Evolutionary conservation across 2,113 vertebrate species (phyloP).

Genomic region (Atherinomorus stipes): DNA sequence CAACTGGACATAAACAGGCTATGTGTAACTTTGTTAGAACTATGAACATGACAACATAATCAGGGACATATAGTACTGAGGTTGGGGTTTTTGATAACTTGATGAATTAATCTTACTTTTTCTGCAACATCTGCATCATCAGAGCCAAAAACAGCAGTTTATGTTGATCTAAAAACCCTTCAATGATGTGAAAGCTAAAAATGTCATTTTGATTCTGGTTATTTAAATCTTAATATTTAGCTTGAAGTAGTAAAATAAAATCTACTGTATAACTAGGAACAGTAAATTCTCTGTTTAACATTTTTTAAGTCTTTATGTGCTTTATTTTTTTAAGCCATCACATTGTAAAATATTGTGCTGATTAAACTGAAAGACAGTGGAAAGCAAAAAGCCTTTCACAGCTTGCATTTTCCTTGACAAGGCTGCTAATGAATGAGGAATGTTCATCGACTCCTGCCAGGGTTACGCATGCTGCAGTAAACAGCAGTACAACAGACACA

Average conservation of each 20-base stretch:
- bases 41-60: not conserved
- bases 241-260: no score
- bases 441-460: not conserved
- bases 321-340: no score
- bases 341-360: no score
- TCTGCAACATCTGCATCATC: not conserved
- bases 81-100: no score
- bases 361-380: not conserved
- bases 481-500: constrained; percentile 17
- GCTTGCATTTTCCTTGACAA: not conserved
- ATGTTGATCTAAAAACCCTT: no score
- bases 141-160: not conserved
- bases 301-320: no score
- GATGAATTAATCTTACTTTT: no score
- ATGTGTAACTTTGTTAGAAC: not conserved
- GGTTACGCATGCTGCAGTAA: not conserved
- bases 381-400: not conserved
- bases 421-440: constrained; percentile 2
- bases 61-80: no score
- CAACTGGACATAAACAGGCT: not conserved
- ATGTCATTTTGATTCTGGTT: not conserved
- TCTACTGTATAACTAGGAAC: not conserved
- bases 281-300: no score
- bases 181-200: no score
- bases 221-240: no score